Evolutionary conservation across 2,888 invertebrate species (phyloP), one percentile per base, ranked within the genome.

Genomic region (Pterostichus niger): DNA sequence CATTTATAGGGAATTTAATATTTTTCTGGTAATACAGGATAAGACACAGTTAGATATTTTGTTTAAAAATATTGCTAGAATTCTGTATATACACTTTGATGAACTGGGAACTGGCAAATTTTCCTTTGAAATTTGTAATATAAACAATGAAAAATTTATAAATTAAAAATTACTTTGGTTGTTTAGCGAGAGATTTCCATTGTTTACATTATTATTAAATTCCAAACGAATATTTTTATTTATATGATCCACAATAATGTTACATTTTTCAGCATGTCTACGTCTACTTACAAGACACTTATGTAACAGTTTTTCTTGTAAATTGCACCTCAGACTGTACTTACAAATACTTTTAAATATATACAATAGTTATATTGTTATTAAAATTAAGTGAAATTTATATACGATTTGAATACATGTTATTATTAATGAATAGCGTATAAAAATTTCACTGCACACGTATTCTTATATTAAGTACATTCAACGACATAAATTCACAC

Each of bases 301-400:
- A 40, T 40, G 40, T 40, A 40, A 40, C 9, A 40, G 6, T 40
- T 35, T 35, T 35, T 35, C 3, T 35, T 13, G 6, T 10, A 59
- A 59, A 31, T 59, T 59, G 24, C 44, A 46, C 49, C 24, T 73
- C 73, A 73, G 73, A 73, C 73, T 73, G 73, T 46, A 73, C 73
- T 73, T 73, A 73, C 49, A 35, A 64, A 11, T 46, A 31, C 10
- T 33, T n/a, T 24, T 11, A 11, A 73, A n/a, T 73, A 73, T 73
- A 68, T 68, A 68, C 68, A 68, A n/a, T 33, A 33, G 11, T 11
- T 33, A 33, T 64, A 64, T 24, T 24, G 3, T 24, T 24, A 24
- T 59, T 49, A 59, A 17, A 13, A 59, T 6, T 59, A 10, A 59
- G 13, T 54, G 54, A 13, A 40, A 54, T 54, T 17, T 54, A 7